Base-by-base conservation (phyloP, 2,797 vertebrate species). In the Muscicapa striata region DNA sequence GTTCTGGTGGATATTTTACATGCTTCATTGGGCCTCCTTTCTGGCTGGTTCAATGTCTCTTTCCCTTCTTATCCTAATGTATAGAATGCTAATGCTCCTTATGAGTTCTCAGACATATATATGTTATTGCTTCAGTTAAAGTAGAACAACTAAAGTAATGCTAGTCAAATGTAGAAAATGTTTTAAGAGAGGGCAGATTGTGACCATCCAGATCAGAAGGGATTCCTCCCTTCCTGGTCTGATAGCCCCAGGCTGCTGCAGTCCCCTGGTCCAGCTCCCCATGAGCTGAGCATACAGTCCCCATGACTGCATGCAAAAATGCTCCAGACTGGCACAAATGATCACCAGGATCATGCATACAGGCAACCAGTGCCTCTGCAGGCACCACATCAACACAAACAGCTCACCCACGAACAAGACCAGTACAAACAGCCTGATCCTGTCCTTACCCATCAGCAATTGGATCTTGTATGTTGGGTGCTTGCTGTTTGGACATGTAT, bases 241-340 rank as follows among this genome's bases (percentile, higher is more conserved):
- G 30, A n/a, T 20, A 26, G 43, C 22, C n/a, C 18, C 12, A 54
- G 46, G 34, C 24, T 59, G 27, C 67, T 90, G 58, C 49, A 15
- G 14, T 76, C 49, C 19, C 4, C 6, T 26, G 34, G 15, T 59
- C 32, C 46, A 48, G 34, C 23, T 64, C 27, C 8, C 38, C 13
- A 4, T 15, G 52, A 41, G 19, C 64, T 77, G 38, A 88, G 29
- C 34, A 3, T 14, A 15, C 18, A 26, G 1, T 52, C 21, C 9
- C 22, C 13, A 2, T 5, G 21, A 7, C 20, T 21, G 18, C 48
- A 36, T 1, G 3, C 13, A 49, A 0, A 2, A 22, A 51, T 0
- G 0, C 38, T 62, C 32, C 1, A 1, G 24, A 40, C 11, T 48
- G 63, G 22, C 17, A 52, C 8, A 17, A 13, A 17, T 43, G 40